phyloP scores from a whole-genome alignment of 2,888 invertebrate species.

The Pterobdella sp. region DNA sequence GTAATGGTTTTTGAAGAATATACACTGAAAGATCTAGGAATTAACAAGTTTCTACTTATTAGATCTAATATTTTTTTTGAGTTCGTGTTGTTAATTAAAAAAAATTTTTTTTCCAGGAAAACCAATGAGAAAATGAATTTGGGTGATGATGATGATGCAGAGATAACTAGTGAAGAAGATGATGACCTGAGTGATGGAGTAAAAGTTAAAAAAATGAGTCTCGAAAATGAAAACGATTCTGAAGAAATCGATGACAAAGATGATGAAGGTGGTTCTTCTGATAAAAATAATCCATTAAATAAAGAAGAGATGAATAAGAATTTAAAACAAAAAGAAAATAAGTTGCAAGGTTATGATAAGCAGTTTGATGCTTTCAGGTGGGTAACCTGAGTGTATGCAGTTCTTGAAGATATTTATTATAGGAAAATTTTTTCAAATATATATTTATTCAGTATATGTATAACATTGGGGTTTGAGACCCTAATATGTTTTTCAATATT shows the following conservation, averaged over 20 bases:
- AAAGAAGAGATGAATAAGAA: neutral
- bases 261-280: neutral
- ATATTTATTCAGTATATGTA: too few relatives aligned
- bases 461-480: too few relatives aligned
- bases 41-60: neutral
- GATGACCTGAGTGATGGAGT: neutral
- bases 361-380: neutral
- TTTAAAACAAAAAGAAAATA: neutral
- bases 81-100: too few relatives aligned
- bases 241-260: neutral
- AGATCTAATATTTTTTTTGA: neutral
- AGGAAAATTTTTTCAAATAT: too few relatives aligned
- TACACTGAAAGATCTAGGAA: neutral
- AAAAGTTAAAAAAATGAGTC: neutral
- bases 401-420: neutral
- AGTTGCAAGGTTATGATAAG: neutral
- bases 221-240: neutral
- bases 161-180: conserved; percentile 15
- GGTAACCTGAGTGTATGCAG: neutral
- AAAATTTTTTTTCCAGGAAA: conserved; percentile 4
- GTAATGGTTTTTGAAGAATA: neutral
- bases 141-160: conserved; percentile 16
- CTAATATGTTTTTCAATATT: too few relatives aligned
- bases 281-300: neutral
- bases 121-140: neutral